phyloP scores from a whole-genome alignment of 2,888 invertebrate genomes.

The Melinopterus prodromus region DNA sequence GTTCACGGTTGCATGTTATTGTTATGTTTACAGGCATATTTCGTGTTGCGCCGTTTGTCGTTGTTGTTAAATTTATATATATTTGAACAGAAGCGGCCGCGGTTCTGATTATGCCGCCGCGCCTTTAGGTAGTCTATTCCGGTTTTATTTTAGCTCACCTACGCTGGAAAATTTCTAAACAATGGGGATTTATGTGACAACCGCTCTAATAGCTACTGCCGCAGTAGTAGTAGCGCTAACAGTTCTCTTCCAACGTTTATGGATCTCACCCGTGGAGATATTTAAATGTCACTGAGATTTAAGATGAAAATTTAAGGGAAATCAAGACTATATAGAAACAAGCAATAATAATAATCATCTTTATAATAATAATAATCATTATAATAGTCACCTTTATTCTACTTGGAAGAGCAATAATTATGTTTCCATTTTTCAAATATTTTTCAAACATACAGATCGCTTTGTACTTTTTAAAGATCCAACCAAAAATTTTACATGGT shows the following conservation, averaged over 20 bases:
- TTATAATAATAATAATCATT: too few relatives aligned
- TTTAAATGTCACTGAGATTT: neutral
- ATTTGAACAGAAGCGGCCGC: neutral
- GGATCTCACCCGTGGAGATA: neutral
- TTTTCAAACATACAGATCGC: too few relatives aligned
- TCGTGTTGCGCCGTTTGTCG: neutral
- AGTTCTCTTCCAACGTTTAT: neutral
- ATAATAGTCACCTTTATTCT: too few relatives aligned
- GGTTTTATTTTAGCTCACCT: constrained; percentile 4
- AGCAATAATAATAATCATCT: too few relatives aligned
- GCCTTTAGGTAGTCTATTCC: neutral
- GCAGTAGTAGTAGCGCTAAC: neutral
- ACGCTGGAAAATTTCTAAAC: neutral
- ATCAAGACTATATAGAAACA: too few relatives aligned
- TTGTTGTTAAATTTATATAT: neutral
- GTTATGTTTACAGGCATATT: constrained; percentile 4
- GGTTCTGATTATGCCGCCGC: neutral
- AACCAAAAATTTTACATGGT: too few relatives aligned
- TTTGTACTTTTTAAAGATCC: too few relatives aligned
- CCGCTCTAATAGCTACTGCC: neutral
- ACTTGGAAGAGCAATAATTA: too few relatives aligned
- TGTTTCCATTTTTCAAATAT: too few relatives aligned
- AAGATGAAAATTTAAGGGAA: too few relatives aligned
- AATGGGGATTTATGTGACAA: neutral
- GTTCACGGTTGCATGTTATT: neutral